Evolutionary conservation across 2,797 vertebrate species (phyloP).

Genomic region (Semotilus atromaculatus): DNA sequence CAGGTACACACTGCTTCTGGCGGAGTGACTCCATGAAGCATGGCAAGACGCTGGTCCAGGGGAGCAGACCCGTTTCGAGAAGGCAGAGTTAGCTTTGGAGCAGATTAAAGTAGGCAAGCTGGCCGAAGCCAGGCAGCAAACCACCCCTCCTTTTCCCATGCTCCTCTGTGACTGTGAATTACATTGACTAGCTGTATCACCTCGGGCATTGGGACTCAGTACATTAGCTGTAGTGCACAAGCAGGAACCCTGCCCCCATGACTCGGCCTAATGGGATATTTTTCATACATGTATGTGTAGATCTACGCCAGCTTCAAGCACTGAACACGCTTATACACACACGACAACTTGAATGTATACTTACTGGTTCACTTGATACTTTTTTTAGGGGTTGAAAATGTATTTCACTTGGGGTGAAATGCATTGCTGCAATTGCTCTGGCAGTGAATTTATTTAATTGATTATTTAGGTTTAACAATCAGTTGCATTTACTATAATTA

Average conservation of each 20-base stretch:
- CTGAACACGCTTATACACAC: neutral
- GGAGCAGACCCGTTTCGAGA: conserved; percentile 32
- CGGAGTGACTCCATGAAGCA: conserved; percentile 23
- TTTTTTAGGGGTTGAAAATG: neutral
- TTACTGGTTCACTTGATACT: neutral
- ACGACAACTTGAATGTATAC: conserved; percentile 13
- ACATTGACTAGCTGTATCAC: conserved; percentile 64
- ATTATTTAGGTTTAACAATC: neutral
- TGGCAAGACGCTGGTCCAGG: conserved; percentile 35
- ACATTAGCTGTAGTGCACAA: conserved; percentile 69
- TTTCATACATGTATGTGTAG: conserved; percentile 46
- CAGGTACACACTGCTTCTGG: conserved; percentile 24
- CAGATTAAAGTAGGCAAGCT: conserved; percentile 25
- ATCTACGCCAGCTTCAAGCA: neutral
- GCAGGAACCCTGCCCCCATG: conserved; percentile 62
- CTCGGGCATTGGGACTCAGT: conserved; percentile 60
- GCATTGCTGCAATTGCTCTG: neutral
- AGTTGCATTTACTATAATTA: neutral
- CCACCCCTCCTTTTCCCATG: conserved; percentile 32
- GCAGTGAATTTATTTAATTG: neutral
- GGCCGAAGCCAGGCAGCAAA: conserved; percentile 44
- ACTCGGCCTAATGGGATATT: conserved; percentile 68
- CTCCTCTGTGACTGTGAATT: conserved; percentile 63
- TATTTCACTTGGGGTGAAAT: neutral
- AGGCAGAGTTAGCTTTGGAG: conserved; percentile 25